Percentiles rank a stretch among this genome's conserved stretches.
phyloP scores from a whole-genome alignment of 2,113 vertebrate species.

The Cavia aperea region DNA sequence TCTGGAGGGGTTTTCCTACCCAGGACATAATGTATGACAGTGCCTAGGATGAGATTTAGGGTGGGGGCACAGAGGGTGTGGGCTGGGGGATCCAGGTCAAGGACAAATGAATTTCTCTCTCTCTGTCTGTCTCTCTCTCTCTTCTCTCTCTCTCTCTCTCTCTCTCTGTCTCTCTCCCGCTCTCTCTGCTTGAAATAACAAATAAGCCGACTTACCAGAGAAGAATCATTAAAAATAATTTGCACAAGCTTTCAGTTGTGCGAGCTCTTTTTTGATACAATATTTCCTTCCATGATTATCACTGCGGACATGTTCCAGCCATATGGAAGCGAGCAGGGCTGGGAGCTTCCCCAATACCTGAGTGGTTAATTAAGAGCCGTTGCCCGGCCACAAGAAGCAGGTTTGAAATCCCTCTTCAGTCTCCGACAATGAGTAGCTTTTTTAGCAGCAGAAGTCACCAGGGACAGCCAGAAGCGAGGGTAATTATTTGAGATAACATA shows the following conservation, averaged over 20 bases:
- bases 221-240: conserved; percentile 98
- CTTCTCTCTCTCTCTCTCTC: conserved; percentile 18
- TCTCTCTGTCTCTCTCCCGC: not conserved
- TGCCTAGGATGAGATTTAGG: conserved; percentile 62
- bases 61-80: conserved; percentile 66
- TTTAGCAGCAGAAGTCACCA: conserved; percentile 84
- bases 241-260: conserved; percentile 89
- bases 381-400: conserved; percentile 93
- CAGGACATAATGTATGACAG: conserved; percentile 46
- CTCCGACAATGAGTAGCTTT: conserved; percentile 86
- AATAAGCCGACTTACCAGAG: conserved; percentile 85
- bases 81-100: conserved; percentile 70
- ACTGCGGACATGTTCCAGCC: conserved; percentile 88
- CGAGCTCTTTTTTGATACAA: conserved; percentile 86
- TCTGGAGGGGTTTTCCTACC: conserved; percentile 67
- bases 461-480: conserved; percentile 93
- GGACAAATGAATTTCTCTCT: conserved; percentile 69
- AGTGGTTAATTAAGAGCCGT: conserved; percentile 99
- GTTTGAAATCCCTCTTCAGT: conserved; percentile 90
- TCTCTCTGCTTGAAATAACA: conserved; percentile 82
- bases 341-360: conserved; percentile 92
- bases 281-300: conserved; percentile 92
- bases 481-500: conserved; percentile 98
- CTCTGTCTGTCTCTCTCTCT: conserved; percentile 46
- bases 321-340: conserved; percentile 91